Evolutionary conservation across 2,888 invertebrate species (phyloP).

Genomic region (Actias luna): DNA sequence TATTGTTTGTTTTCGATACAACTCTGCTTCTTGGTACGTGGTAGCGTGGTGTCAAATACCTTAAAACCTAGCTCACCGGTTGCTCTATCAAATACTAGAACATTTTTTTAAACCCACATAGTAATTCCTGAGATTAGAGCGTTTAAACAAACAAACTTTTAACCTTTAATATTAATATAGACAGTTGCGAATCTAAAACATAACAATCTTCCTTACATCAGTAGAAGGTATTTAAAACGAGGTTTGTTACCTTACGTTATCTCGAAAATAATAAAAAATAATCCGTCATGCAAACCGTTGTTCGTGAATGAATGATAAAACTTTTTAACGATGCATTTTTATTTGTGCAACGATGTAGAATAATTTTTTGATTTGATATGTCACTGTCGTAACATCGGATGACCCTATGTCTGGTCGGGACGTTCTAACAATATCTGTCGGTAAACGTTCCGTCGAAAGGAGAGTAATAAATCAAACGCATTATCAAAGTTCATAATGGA

Average conservation of each 20-base stretch:
- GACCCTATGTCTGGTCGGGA: constrained; percentile 5
- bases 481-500: not conserved
- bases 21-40: too few relatives aligned
- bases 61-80: too few relatives aligned
- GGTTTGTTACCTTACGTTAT: not conserved
- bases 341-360: not conserved
- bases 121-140: too few relatives aligned
- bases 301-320: not conserved
- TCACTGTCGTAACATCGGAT: not conserved
- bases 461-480: constrained; percentile 1
- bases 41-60: too few relatives aligned
- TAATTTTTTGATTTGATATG: not conserved
- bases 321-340: not conserved
- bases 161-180: too few relatives aligned
- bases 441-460: not conserved
- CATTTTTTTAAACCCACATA: too few relatives aligned
- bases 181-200: too few relatives aligned
- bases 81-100: too few relatives aligned
- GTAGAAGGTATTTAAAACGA: not conserved
- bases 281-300: not conserved
- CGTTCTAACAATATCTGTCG: not conserved
- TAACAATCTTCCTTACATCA: too few relatives aligned
- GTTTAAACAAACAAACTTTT: too few relatives aligned
- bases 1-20: too few relatives aligned
- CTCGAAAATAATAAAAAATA: too few relatives aligned